Evolutionary conservation across 2,113 vertebrate species (phyloP), one percentile per base, ranked within the genome.

Genomic region (Proterorhinus semilunaris): DNA sequence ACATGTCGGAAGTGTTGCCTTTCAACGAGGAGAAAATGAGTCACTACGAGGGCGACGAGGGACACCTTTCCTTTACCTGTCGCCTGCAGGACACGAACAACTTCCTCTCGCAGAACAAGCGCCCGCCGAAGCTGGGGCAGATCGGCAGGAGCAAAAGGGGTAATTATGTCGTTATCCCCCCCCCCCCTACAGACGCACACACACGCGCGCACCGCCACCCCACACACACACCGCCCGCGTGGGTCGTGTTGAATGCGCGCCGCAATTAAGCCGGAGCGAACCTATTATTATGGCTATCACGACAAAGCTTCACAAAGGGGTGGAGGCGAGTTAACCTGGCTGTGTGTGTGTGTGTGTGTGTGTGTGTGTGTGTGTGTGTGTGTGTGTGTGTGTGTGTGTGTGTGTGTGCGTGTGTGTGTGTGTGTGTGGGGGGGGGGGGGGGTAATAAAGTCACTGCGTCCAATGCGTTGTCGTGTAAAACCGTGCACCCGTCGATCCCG

Each of bases 11-110:
- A 89, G 95, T 98, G 84, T 90, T 98, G 87, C 96, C 96, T 83
- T 98, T 96, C 92, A 94, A 94, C 91, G 96, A 98, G 84, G 96
- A 98, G 70, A 96, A 98, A 90, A 95, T 97, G 95, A 95, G 92
- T 88, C 96, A 94, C 90, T 98, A 95, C 79, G 95, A 97, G 83
- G 91, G 93, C 78, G 96, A 96, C 78, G 94, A 95, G 82, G 93
- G 92, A 83, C 96, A 98, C 89, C 93, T 98, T 84, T 96, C 96
- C 89, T 98, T 98, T 94, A 97, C 95, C 93, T 98, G 96, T 92
- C 96, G 96, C 86, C 96, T 98, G 65, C 96, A 97, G 92, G 96
- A 97, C 89, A 98, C 96, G 93, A 96, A 96, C 93, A 95, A 96
- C 92, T 98, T 97, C 95, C 96, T 95, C 87, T 94, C 95, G 80